Percentiles rank a stretch among this genome's conserved stretches.
Conservation (phyloP, 2,113 vertebrate genomes). For the Tupaia tana region DNA sequence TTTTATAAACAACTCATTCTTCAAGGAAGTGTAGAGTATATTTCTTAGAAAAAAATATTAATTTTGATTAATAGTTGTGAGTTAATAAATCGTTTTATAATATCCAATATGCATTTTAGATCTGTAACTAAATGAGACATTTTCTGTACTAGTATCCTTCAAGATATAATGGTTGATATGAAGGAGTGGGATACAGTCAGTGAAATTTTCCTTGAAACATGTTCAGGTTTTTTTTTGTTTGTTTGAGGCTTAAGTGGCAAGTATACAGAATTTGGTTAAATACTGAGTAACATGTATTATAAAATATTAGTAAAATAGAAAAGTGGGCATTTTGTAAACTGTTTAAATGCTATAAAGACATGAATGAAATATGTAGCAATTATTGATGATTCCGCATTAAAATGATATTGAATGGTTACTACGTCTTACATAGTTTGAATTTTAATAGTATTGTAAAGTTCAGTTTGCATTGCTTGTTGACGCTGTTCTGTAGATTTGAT, state of each 20-base stretch:
- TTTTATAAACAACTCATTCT: background rate
- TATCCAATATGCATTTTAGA: background rate
- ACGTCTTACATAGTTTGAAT: background rate
- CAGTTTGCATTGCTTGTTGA: background rate
- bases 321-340: background rate
- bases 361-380: background rate
- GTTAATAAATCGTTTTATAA: too few relatives aligned
- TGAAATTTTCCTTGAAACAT: background rate
- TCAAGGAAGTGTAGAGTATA: background rate
- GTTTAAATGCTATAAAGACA: background rate
- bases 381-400: background rate
- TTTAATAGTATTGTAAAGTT: background rate
- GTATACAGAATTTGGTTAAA: background rate
- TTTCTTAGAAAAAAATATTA: background rate
- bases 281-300: background rate
- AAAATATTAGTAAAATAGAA: background rate
- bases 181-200: accelerated
- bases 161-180: too few relatives aligned
- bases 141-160: background rate
- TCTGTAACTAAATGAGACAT: background rate
- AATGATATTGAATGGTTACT: background rate
- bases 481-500: background rate
- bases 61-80: background rate
- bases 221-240: background rate
- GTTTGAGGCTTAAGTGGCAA: background rate